A percentile compares a stretch with the other conserved stretches of the same genome.
phyloP scores from a whole-genome alignment of 1,140 invertebrate genomes.

The Antheraea pernyi region DNA sequence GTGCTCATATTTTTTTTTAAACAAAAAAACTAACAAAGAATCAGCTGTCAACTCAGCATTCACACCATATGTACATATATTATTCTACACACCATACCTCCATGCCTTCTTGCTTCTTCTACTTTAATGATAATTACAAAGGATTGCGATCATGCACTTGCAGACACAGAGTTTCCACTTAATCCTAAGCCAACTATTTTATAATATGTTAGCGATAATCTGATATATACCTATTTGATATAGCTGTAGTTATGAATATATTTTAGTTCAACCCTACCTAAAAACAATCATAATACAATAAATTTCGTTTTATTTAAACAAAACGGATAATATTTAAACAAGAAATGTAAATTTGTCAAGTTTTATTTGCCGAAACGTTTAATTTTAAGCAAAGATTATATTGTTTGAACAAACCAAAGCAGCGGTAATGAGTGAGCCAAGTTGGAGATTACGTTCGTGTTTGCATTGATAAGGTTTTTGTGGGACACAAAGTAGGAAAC shows the following conservation, averaged over 20 bases:
- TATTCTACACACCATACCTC: too few relatives aligned
- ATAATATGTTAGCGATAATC: too few relatives aligned
- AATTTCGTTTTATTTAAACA: constrained; percentile 5
- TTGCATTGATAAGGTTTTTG: constrained; percentile 4
- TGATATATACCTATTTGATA: too few relatives aligned
- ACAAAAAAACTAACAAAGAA: too few relatives aligned
- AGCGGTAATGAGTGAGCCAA: not conserved
- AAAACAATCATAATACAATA: constrained; percentile 5
- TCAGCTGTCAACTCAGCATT: too few relatives aligned
- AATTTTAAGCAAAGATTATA: constrained; percentile 3
- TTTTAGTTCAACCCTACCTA: not conserved
- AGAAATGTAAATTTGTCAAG: not conserved
- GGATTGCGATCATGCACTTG: too few relatives aligned
- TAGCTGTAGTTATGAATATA: not conserved
- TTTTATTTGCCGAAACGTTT: not conserved
- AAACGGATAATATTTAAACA: constrained; percentile 1
- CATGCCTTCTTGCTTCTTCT: too few relatives aligned
- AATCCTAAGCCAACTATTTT: too few relatives aligned
- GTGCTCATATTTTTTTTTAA: too few relatives aligned
- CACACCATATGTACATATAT: too few relatives aligned
- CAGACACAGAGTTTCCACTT: too few relatives aligned
- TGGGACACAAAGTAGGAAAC: constrained; percentile 2
- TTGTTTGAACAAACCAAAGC: not conserved
- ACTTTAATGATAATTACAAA: too few relatives aligned
- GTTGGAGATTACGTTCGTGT: not conserved